Evolutionary conservation across 2,113 vertebrate genomes (phyloP).

Genomic region (Boulengerochromis microlepis): DNA sequence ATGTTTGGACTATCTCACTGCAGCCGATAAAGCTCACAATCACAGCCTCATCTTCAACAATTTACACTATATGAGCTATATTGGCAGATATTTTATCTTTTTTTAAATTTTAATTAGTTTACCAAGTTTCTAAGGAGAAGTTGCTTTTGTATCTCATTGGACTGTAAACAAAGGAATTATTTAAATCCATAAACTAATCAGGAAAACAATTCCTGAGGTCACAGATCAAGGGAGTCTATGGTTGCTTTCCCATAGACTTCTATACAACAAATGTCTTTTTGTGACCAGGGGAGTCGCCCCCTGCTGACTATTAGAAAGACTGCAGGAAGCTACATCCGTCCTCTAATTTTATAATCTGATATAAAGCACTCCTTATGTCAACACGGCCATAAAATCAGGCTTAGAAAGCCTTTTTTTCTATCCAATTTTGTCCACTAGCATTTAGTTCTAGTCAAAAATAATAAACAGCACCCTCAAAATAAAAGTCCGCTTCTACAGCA

Average conservation of each 20-base stretch:
- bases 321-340: fast-evolving
- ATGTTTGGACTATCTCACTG: not conserved
- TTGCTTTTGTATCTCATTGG: not conserved
- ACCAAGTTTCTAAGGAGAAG: not conserved
- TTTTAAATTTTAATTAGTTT: not conserved
- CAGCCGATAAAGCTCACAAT: not conserved
- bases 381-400: fast-evolving
- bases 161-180: not conserved
- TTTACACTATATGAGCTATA: not conserved
- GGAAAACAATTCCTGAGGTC: not conserved
- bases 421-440: not conserved
- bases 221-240: not conserved
- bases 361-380: not conserved
- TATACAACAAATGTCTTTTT: not conserved
- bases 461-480: not conserved
- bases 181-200: not conserved
- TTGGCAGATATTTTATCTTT: not conserved
- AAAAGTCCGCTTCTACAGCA: not conserved
- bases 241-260: not conserved
- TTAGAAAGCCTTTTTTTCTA: not conserved
- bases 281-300: not conserved
- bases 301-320: not conserved
- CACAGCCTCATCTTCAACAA: not conserved
- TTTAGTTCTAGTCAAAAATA: not conserved
- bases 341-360: not conserved